Evolutionary conservation across 2,888 invertebrate genomes (phyloP), one percentile per base, ranked within the genome.

Genomic region (Eupeodes luniger): DNA sequence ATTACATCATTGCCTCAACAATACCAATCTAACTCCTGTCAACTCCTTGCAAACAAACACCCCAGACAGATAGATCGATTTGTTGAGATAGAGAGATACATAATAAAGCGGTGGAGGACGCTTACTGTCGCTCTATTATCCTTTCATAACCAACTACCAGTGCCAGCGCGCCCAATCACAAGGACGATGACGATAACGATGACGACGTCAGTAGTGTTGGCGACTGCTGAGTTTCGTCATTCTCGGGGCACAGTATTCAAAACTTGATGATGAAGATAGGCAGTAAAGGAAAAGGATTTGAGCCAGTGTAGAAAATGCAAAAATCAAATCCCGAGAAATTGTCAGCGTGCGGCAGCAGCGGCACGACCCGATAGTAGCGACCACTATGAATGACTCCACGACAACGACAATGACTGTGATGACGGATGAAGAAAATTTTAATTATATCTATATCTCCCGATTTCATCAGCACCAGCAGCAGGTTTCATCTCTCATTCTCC

Each of bases 21-120:
- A 84, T 83, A 81, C 84, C 87, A 87, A 87, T 87, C 84, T 77
- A 84, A 87, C 80, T 84, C 80, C 84, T 87, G 87, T 87, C 87
- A 87, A 80, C 61, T 87, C 87, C 84, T 84, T 84, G 80, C 83
- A 57, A 80, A 80, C 79, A 83, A 57, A 76, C 79, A 66, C n/a
- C n/a, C 55, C 59, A 19, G 67, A 49, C 69, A 59, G 49, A 69
- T 67, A 51, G 59, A 72, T 72, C 72, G 72, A 72, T 72, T 57
- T 72, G 59, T 72, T 34, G 57, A 72, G 72, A 70, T 78, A 69
- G 70, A n/a, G 55, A 67, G 72, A 59, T 67, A 51, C 44, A 57
- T 53, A 59, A 57, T 53, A 59, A 0, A 59, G 34, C 36, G 27
- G 47, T 77, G 14, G 51, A 80, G 27, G 47, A 59, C 36, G 44